A percentile compares a stretch with the other conserved stretches of the same genome.
phyloP scores from a whole-genome alignment of 92 coral and sea anemone species.

The Plumapathes pennacea region DNA sequence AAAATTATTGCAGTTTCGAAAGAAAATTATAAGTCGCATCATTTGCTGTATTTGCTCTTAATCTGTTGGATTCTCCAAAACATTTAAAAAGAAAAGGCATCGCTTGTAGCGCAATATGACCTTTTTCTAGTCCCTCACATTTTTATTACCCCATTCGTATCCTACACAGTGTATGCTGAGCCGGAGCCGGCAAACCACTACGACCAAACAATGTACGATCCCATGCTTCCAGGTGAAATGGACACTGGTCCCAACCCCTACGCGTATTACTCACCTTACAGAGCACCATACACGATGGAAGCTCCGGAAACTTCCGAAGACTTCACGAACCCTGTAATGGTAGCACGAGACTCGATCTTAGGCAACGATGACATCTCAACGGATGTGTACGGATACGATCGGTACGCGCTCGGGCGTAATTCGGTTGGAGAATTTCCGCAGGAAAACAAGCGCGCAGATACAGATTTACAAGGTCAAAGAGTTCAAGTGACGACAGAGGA shows the following conservation, averaged over 20 bases:
- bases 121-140: too few species aligned
- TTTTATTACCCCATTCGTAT: too few species aligned
- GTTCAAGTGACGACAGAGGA: conserved; percentile 95
- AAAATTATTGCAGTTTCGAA: too few species aligned
- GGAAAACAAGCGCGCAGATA: conserved; percentile 56
- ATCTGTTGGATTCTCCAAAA: too few species aligned
- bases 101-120: too few species aligned
- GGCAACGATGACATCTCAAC: conserved; percentile 51
- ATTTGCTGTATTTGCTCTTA: too few species aligned
- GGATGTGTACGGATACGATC: conserved; percentile 79
- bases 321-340: conserved; percentile 12
- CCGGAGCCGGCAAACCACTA: conserved; percentile 12
- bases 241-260: conserved; percentile 18
- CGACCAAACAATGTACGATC: conserved; percentile 36
- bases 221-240: conserved; percentile 24
- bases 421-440: conserved; percentile 32
- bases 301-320: not conserved
- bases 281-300: conserved; percentile 8
- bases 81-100: too few species aligned
- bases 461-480: conserved; percentile 72
- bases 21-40: too few species aligned
- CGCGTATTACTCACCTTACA: conserved; percentile 19
- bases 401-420: conserved; percentile 39
- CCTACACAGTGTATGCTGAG: conserved; percentile 17
- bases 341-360: conserved; percentile 3